phyloP scores from a whole-genome alignment of 2,888 invertebrate genomes.

The Hylaea fasciaria region DNA sequence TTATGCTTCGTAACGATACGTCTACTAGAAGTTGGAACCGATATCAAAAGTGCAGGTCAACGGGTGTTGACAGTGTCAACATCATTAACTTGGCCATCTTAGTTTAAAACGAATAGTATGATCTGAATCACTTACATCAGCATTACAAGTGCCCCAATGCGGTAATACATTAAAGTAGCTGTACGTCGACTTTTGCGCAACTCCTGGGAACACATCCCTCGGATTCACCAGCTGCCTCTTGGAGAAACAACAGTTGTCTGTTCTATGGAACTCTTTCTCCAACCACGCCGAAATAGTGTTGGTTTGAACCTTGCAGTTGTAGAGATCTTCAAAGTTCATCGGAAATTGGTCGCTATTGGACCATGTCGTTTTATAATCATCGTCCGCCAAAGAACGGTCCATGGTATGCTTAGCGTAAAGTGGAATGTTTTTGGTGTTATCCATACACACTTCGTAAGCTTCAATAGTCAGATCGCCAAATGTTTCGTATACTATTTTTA shows the following conservation, averaged over 20 bases:
- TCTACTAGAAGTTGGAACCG: no score
- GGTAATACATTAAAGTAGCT: slow-evolving; percentile 61
- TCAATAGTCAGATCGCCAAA: not conserved
- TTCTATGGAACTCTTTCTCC: slow-evolving; percentile 33
- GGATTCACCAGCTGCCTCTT: slow-evolving; percentile 60
- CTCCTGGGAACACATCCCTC: slow-evolving; percentile 56
- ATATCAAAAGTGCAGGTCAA: no score
- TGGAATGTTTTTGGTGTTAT: slow-evolving; percentile 42
- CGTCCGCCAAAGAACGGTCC: slow-evolving; percentile 38
- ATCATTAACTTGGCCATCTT: no score
- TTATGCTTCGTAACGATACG: no score
- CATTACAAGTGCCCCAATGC: slow-evolving; percentile 64
- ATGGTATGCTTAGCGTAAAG: slow-evolving; percentile 52
- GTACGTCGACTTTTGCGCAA: slow-evolving; percentile 54
- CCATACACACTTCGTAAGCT: not conserved
- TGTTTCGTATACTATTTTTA: not conserved
- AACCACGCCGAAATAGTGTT: slow-evolving; percentile 30
- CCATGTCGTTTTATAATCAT: slow-evolving; percentile 42
- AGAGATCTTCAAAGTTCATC: slow-evolving; percentile 50
- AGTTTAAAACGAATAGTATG: no score
- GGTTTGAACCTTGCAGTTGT: slow-evolving; percentile 52
- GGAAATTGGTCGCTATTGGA: slow-evolving; percentile 39
- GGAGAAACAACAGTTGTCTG: slow-evolving; percentile 57
- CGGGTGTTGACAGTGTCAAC: no score
- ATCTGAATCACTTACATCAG: slow-evolving; percentile 46